Evolutionary conservation across 2,113 vertebrate species (phyloP).

Genomic region (Nyctibius bracteatus): DNA sequence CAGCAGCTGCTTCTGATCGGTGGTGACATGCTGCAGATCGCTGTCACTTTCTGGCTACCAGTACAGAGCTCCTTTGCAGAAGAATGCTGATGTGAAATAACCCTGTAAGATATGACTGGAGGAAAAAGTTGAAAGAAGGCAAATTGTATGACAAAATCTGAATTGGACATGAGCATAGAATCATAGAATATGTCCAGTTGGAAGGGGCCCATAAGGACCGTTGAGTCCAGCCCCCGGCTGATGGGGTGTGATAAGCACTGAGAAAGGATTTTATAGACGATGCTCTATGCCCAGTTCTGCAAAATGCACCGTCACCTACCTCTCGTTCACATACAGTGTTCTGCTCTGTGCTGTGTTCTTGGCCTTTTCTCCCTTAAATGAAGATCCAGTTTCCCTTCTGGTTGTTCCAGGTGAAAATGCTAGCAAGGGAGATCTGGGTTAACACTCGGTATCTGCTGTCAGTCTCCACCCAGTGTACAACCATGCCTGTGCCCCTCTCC

Average conservation of each 20-base stretch:
- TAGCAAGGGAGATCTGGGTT: background rate
- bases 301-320: background rate
- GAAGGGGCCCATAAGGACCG: background rate
- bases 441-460: rapidly evolving
- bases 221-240: background rate
- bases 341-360: background rate
- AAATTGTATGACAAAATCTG: background rate
- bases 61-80: background rate
- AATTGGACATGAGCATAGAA: background rate
- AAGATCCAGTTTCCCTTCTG: background rate
- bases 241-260: background rate
- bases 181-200: background rate
- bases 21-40: background rate
- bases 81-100: background rate
- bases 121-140: background rate
- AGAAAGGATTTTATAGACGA: background rate
- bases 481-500: rapidly evolving
- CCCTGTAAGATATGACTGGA: background rate
- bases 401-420: background rate
- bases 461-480: background rate
- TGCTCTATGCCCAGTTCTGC: background rate
- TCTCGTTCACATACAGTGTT: rapidly evolving
- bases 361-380: background rate
- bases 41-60: background rate
- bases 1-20: background rate